phyloP scores from a whole-genome alignment of 92 coral and sea anemone species.

The Umimayanthus kanabou region DNA sequence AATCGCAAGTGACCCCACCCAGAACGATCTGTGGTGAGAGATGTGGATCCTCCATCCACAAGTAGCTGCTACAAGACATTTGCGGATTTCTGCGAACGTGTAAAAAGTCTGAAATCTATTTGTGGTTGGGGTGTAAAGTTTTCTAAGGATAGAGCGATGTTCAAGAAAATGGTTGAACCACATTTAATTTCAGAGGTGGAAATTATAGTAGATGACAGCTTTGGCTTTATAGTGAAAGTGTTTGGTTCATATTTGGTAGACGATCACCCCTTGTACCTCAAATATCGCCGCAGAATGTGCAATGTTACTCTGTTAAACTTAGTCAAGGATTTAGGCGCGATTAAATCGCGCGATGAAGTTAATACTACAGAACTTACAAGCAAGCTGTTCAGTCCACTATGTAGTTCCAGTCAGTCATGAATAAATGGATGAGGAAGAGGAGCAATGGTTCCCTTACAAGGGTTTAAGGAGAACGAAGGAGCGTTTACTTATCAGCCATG shows the following conservation, averaged over 20 bases:
- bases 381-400: not conserved
- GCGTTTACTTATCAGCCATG: not conserved
- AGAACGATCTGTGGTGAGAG: not conserved
- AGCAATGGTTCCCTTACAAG: not conserved
- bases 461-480: not conserved
- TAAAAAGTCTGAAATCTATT: conserved; percentile 43
- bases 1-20: not conserved
- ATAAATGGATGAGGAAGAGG: not conserved
- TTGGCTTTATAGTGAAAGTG: conserved; percentile 64
- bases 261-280: conserved; percentile 57
- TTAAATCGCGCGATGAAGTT: conserved; percentile 53
- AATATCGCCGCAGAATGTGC: conserved; percentile 46
- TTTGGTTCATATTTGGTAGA: conserved; percentile 61
- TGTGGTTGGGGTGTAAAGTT: conserved; percentile 52
- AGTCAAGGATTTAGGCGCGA: conserved; percentile 49
- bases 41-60: not conserved
- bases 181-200: conserved; percentile 56
- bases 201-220: conserved; percentile 66
- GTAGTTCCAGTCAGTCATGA: not conserved
- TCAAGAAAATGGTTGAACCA: conserved; percentile 50
- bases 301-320: conserved; percentile 57
- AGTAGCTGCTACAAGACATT: not conserved
- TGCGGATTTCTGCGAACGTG: not conserved
- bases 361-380: not conserved
- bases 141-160: conserved; percentile 26